Percentiles rank a stretch among this genome's conserved stretches.
Conservation (phyloP, 2,797 vertebrate species). For the Phataginus tetradactyla region DNA sequence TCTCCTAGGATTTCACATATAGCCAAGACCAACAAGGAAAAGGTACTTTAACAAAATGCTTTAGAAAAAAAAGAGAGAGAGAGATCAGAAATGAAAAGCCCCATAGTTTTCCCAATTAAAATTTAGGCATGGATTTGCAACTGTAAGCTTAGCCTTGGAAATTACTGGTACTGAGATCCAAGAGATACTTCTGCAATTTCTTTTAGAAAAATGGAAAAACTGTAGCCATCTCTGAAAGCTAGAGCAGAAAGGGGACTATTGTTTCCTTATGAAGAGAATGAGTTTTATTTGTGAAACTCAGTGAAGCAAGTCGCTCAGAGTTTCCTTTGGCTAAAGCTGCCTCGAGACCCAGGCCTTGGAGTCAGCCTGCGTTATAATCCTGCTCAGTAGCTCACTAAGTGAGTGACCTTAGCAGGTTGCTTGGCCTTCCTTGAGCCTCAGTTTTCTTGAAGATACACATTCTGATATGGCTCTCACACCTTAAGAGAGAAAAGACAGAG, state of each 20-base stretch:
- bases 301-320: not conserved
- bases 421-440: not conserved
- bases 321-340: constrained; percentile 18
- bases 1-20: not conserved
- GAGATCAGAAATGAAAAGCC: not conserved
- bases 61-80: not conserved
- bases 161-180: not conserved
- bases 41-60: not conserved
- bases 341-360: not conserved
- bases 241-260: not conserved
- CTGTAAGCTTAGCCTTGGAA: not conserved
- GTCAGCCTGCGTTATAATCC: not conserved
- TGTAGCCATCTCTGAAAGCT: not conserved
- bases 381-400: not conserved
- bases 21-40: not conserved
- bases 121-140: not conserved
- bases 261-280: constrained; percentile 48
- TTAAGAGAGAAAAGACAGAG: not conserved
- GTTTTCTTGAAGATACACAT: constrained; percentile 1
- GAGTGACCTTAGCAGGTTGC: not conserved
- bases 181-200: constrained; percentile 41
- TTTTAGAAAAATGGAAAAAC: constrained; percentile 40
- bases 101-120: not conserved
- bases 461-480: not conserved
- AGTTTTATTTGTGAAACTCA: constrained; percentile 24